Base-by-base conservation (phyloP, 2,113 vertebrate genomes). In the Callithrix jacchus region DNA sequence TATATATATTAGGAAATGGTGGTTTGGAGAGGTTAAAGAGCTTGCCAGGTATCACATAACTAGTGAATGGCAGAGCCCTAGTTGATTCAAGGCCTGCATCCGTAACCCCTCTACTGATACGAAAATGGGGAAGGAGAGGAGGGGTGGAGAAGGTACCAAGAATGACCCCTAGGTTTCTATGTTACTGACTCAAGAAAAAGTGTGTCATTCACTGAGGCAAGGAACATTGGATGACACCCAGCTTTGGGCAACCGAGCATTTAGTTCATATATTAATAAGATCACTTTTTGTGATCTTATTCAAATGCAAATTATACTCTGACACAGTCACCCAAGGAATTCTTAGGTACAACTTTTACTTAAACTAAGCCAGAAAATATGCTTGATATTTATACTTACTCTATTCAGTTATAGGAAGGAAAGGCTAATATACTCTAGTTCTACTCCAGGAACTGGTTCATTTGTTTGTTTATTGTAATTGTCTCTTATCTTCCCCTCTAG, bases 391-490 rank as follows among this genome's bases (percentile, higher is more conserved):
- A 4, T 92, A 64, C n/a, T 79, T 4, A 61, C 25, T 5, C 58
- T 27, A 61, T 30, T 47, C 77, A 58, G 13, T 71, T 47, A 45
- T 47, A 84, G 47, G 17, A 45, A 97, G 17, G 30, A 73, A 90
- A 10, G 18, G 18, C 49, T 37, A 52, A 45, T 90, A 32, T 11
- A 23, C 84, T 92, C 42, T 11, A 52, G 1, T 71, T 84, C 4
- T 91, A 45, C 8, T 90, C 10, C 56, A 93, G 10, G n/a, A 83
- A 56, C 73, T 66, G 14, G 4, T 81, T 92, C 5, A 13, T 71
- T 91, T 93, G 37, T 92, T 92, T 17, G 14, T 92, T 88, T 82
- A 49, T 32, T 97, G 3, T 89, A 17, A 54, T 66, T 89, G 17
- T 56, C 37, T 95, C 42, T 21, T 42, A 11, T 89, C 20, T 96